phyloP scores from a whole-genome alignment of 2,888 invertebrate genomes.

The Chaitophorus viminalis region DNA sequence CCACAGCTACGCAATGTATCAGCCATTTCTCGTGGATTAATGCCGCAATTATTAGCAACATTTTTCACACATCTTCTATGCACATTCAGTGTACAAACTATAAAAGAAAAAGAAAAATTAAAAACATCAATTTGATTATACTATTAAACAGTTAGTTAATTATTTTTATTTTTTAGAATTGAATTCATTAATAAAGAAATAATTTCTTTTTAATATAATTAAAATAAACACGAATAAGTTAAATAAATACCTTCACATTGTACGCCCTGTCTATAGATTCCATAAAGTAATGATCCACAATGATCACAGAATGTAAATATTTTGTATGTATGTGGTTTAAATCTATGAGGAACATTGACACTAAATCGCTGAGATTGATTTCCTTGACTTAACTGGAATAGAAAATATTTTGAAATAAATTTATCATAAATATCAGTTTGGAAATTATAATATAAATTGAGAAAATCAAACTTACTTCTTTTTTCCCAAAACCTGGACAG shows the following conservation, averaged over 20 bases:
- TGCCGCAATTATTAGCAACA: conserved; percentile 99
- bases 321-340: conserved; percentile 95
- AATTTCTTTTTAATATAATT: too few relatives aligned
- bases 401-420: neutral
- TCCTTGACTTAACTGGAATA: conserved; percentile 65
- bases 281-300: conserved; percentile 97
- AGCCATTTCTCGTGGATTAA: conserved; percentile 96
- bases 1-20: conserved; percentile 76
- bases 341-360: conserved; percentile 98
- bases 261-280: conserved; percentile 93
- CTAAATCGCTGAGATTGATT: conserved; percentile 84
- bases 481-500: conserved; percentile 95
- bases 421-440: neutral
- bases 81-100: conserved; percentile 95
- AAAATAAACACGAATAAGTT: too few relatives aligned
- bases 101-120: conserved; percentile 58
- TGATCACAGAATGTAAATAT: conserved; percentile 99
- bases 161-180: too few relatives aligned
- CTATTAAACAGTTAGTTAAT: too few relatives aligned
- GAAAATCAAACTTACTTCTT: conserved; percentile 66
- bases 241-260: conserved; percentile 84
- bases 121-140: too few relatives aligned
- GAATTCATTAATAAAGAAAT: too few relatives aligned
- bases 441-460: neutral
- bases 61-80: conserved; percentile 99